Evolutionary conservation across 2,888 invertebrate species (phyloP), one percentile per base, ranked within the genome.

Genomic region (Stenolophus ochropezus): DNA sequence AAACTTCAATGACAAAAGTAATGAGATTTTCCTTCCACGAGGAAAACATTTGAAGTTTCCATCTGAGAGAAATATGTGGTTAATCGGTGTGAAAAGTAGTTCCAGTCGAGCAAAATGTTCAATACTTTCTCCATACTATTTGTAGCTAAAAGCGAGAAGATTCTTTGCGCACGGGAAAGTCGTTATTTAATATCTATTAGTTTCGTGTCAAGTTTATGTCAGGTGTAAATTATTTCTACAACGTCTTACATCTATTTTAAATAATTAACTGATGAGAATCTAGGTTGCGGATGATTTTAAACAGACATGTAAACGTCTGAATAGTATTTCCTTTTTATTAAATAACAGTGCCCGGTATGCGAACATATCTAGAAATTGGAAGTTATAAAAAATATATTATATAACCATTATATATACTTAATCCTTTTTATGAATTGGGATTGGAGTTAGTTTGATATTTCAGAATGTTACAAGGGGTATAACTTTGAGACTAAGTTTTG

Each of bases 161-260:
- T 27, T 27, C 20, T 49, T 42, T 20, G 53, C 27, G 18, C 53
- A 75, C 58, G 25, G 42, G 76, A 76, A 58, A 76, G 76, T 42
- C 56, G 33, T 76, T 76, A 76, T 33, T 56, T 56, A 56, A 58
- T 58, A 33, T n/a, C 33, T 2, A 76, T 76, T 76, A 49, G 49
- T 20, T 49, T 47, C 14, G 16, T 76, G 76, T 76, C 76, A 76
- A 76, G 73, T 73, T 73, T 73, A 73, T 73, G 73, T 73, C 73
- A 73, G n/a, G 49, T 18, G 42, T 8, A 20, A 42, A 69, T 69
- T 25, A 25, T n/a, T 21, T n/a, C n/a, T 8, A 23, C 4, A 61
- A 61, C 61, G 23, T 61, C 25, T 27, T 25, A 4, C 3, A 61
- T 61, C 14, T 23, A 23, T 61, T 61, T 25, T 25, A 23, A 25